A percentile compares a stretch with the other conserved stretches of the same genome.
These are phyloP conservation scores for Ispidina picta DNA, from an alignment of 2,797 vertebrate genomes.

Conservation along the genomic window DNA sequence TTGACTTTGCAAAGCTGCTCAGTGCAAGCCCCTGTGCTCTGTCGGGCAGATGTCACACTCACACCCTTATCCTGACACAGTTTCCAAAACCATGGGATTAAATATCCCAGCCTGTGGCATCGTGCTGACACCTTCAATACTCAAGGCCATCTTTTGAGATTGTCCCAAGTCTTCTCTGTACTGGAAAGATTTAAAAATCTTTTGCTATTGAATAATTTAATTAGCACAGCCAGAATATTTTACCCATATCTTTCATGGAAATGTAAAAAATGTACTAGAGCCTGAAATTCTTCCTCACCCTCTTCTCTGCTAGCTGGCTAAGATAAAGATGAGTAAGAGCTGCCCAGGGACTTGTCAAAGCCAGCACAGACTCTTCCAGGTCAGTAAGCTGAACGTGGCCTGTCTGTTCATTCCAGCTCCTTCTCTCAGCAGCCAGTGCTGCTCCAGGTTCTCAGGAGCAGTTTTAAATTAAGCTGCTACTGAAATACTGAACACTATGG, in stretches of 20 bases:
- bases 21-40: too few species aligned
- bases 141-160: not conserved
- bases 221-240: not conserved
- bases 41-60: too few species aligned
- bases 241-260: not conserved
- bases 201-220: not conserved
- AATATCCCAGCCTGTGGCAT: not conserved
- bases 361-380: too few species aligned
- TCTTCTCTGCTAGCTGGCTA: not conserved
- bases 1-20: too few species aligned
- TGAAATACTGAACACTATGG: not conserved
- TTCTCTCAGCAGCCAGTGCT: not conserved
- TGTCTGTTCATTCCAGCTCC: rapidly evolving
- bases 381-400: rapidly evolving
- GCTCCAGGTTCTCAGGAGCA: not conserved
- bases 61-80: too few species aligned
- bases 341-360: too few species aligned
- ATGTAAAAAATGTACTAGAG: not conserved
- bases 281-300: not conserved
- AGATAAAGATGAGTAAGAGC: too few species aligned
- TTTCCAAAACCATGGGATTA: not conserved
- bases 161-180: not conserved
- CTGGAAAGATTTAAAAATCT: not conserved
- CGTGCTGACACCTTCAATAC: not conserved
- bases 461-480: not conserved